Evolutionary conservation across 2,797 vertebrate species (phyloP).

Genomic region (Paratrypauchen microcephalus): DNA sequence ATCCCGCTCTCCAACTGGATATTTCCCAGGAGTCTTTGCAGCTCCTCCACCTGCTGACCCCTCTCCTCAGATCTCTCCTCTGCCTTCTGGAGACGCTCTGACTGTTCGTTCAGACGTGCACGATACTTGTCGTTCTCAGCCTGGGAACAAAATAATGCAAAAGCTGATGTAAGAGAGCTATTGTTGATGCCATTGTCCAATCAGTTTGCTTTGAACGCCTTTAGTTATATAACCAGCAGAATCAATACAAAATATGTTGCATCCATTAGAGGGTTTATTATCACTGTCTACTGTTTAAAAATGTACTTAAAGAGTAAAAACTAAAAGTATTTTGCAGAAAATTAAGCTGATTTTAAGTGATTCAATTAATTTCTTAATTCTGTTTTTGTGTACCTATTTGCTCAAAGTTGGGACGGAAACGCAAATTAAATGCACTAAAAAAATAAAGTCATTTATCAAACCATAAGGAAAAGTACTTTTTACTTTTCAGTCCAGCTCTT

Average conservation of each 20-base stretch:
- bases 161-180: neutral
- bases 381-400: too few relatives aligned
- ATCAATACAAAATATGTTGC: slow-evolving; percentile 6
- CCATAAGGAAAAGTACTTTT: too few relatives aligned
- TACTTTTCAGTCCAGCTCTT: too few relatives aligned
- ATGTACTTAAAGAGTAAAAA: too few relatives aligned
- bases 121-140: slow-evolving; percentile 62
- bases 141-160: slow-evolving; percentile 42
- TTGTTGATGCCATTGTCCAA: neutral
- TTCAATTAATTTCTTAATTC: too few relatives aligned
- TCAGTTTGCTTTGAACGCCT: slow-evolving; percentile 2
- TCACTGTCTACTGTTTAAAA: too few relatives aligned
- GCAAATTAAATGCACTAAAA: too few relatives aligned
- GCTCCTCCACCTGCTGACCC: slow-evolving; percentile 73
- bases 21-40: slow-evolving; percentile 78
- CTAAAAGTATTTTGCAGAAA: too few relatives aligned
- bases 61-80: slow-evolving; percentile 65
- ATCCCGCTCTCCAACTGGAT: slow-evolving; percentile 82
- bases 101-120: slow-evolving; percentile 69
- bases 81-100: slow-evolving; percentile 62
- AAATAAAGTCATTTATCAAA: too few relatives aligned
- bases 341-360: too few relatives aligned
- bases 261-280: neutral
- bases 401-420: too few relatives aligned
- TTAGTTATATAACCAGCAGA: neutral